Evolutionary conservation across 2,113 vertebrate genomes (phyloP).

Genomic region (Pitta sordida): DNA sequence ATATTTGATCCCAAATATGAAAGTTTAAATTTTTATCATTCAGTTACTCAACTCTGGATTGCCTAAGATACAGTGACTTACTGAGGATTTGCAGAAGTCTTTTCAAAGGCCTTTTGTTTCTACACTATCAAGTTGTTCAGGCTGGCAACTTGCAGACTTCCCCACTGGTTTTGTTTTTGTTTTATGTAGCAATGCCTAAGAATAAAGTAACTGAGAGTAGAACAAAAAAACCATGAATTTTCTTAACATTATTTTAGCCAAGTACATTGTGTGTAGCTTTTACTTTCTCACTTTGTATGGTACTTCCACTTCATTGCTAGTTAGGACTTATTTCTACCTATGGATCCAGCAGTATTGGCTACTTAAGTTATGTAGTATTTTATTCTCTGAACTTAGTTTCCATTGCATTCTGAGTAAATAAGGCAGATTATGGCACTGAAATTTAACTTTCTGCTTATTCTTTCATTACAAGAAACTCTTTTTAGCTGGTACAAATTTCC

Average conservation of each 20-base stretch:
- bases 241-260: not conserved
- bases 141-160: not conserved
- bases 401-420: not conserved
- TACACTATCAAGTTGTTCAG: not conserved
- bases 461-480: not conserved
- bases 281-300: not conserved
- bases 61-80: not conserved
- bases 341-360: not conserved
- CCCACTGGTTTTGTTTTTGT: not conserved
- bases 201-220: not conserved
- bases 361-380: not conserved
- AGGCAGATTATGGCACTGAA: not conserved
- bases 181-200: not conserved
- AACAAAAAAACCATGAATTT: not conserved
- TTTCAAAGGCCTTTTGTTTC: conserved; percentile 16
- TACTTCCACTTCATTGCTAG: not conserved
- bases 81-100: not conserved
- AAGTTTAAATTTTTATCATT: conserved; percentile 15
- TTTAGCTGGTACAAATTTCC: not conserved
- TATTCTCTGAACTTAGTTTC: not conserved
- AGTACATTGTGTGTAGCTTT: not conserved
- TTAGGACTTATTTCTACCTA: not conserved
- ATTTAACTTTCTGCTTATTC: not conserved
- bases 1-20: not conserved
- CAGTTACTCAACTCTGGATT: not conserved